phyloP scores from a whole-genome alignment of 2,113 vertebrate genomes.

The Casuarius casuarius region DNA sequence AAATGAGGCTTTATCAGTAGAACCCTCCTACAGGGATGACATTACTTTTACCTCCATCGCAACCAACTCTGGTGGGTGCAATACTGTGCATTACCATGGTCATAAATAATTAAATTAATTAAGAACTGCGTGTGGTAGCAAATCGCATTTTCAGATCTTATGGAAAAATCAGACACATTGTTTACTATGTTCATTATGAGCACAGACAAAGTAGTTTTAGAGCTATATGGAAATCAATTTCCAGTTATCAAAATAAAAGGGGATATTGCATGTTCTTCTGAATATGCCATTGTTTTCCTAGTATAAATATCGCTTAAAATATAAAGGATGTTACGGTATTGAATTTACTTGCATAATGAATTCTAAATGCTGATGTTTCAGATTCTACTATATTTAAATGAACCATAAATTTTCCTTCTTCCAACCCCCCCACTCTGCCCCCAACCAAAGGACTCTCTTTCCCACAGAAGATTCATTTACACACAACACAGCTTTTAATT shows the following conservation, averaged over 20 bases:
- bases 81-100: not conserved
- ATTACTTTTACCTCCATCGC: not conserved
- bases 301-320: slow-evolving; percentile 76
- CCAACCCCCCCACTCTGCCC: slow-evolving; percentile 60
- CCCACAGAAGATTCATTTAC: slow-evolving; percentile 74
- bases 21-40: not conserved
- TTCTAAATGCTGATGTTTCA: slow-evolving; percentile 67
- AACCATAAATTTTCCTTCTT: slow-evolving; percentile 52
- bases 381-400: slow-evolving; percentile 64
- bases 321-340: slow-evolving; percentile 64
- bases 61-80: slow-evolving; percentile 26
- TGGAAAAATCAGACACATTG: not conserved
- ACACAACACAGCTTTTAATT: slow-evolving; percentile 77
- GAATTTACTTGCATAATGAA: slow-evolving; percentile 74
- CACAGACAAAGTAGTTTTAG: not conserved
- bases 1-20: not conserved
- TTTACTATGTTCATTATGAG: slow-evolving; percentile 11
- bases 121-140: not conserved
- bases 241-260: slow-evolving; percentile 70
- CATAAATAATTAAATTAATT: slow-evolving; percentile 22
- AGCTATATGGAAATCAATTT: slow-evolving; percentile 45
- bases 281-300: slow-evolving; percentile 58
- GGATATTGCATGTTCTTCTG: slow-evolving; percentile 70
- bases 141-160: not conserved
- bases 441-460: slow-evolving; percentile 59